Conservation (phyloP, 2,888 invertebrate genomes). For the Epicampocera succincta region DNA sequence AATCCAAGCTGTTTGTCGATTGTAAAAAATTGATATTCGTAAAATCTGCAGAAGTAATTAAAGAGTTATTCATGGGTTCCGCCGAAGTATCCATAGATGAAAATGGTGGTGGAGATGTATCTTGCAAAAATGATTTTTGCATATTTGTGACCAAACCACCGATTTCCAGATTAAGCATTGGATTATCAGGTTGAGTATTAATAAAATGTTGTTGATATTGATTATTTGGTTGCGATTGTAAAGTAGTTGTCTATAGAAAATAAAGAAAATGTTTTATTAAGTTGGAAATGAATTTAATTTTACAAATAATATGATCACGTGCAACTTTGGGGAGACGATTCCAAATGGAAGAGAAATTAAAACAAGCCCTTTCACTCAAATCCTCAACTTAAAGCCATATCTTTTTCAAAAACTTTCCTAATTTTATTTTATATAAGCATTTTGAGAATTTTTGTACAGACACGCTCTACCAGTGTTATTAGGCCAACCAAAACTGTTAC, state of each 20-base stretch:
- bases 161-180: constrained; percentile 79
- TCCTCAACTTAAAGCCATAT: too few species aligned
- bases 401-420: too few species aligned
- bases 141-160: constrained; percentile 81
- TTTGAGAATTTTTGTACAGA: too few species aligned
- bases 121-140: constrained; percentile 80
- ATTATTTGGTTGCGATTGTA: constrained; percentile 43
- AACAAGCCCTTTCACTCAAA: too few species aligned
- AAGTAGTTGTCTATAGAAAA: constrained; percentile 59
- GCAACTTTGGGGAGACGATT: too few species aligned
- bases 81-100: constrained; percentile 79
- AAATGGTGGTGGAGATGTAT: constrained; percentile 81
- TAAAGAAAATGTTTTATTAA: neutral
- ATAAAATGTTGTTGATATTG: constrained; percentile 68
- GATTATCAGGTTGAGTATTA: constrained; percentile 57
- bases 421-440: too few species aligned
- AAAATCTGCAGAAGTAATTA: constrained; percentile 81
- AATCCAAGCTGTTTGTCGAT: constrained; percentile 76
- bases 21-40: constrained; percentile 79
- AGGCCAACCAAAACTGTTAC: too few species aligned
- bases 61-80: constrained; percentile 79
- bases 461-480: too few species aligned
- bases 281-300: too few species aligned
- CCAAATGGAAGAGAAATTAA: too few species aligned
- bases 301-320: too few species aligned